These are phyloP conservation scores for Cyclophora punctaria DNA, from an alignment of 2,888 invertebrate species.

Conservation along the genomic window DNA sequence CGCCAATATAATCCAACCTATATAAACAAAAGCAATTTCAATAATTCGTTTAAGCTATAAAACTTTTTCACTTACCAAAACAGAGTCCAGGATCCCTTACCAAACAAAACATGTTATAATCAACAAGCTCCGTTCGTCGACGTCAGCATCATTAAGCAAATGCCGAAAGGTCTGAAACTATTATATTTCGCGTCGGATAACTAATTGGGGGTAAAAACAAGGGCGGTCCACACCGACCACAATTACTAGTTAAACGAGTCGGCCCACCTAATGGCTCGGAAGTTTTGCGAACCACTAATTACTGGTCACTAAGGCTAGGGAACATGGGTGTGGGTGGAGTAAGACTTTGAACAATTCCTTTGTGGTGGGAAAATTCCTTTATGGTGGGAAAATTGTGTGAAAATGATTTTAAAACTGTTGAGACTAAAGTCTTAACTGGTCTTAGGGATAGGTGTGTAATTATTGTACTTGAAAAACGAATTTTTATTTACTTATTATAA, in stretches of 20 bases:
- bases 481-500: too few species aligned
- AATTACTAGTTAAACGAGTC: slow-evolving; percentile 58
- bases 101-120: not conserved
- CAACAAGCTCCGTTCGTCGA: not conserved
- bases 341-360: slow-evolving; percentile 16
- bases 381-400: not conserved
- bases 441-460: too few species aligned
- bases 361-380: slow-evolving; percentile 8
- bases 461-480: too few species aligned
- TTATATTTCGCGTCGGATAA: slow-evolving; percentile 22
- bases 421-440: too few species aligned
- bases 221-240: slow-evolving; percentile 28
- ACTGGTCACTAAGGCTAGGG: slow-evolving; percentile 24
- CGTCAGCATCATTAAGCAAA: slow-evolving; percentile 23
- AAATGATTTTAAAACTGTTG: too few species aligned
- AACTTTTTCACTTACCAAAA: slow-evolving; percentile 1
- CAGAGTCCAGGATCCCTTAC: not conserved
- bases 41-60: too few species aligned
- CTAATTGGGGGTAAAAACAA: slow-evolving; percentile 52
- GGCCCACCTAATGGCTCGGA: slow-evolving; percentile 54
- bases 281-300: slow-evolving; percentile 50
- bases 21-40: too few species aligned
- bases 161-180: slow-evolving; percentile 24
- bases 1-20: too few species aligned
- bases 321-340: slow-evolving; percentile 7